Conservation (phyloP, 1,140 invertebrate genomes). For the Medauroidea extradentata region DNA sequence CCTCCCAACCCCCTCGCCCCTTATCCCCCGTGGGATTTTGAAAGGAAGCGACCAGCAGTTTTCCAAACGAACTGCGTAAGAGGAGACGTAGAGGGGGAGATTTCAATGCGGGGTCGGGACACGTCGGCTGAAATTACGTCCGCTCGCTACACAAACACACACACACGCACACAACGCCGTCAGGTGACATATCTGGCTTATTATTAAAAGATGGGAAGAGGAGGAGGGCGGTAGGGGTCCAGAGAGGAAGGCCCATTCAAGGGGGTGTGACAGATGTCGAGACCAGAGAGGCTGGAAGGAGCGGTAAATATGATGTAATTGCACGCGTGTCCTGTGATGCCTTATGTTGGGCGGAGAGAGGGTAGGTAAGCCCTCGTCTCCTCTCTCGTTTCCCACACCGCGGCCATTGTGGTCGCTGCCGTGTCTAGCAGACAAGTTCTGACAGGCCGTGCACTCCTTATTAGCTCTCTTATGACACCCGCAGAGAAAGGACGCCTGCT, state of each 20-base stretch:
- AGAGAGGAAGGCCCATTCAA: background rate
- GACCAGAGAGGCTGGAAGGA: background rate
- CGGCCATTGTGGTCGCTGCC: background rate
- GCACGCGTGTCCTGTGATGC: background rate
- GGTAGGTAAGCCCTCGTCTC: no score
- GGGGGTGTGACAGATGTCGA: background rate
- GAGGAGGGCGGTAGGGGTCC: background rate
- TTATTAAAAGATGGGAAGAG: background rate
- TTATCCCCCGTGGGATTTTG: no score
- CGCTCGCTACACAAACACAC: background rate
- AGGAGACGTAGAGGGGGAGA: constrained; percentile 6
- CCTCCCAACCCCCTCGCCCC: no score
- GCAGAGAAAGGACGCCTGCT: no score
- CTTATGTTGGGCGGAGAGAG: no score
- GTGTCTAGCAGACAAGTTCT: background rate
- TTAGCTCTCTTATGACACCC: constrained; percentile 3
- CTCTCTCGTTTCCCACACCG: background rate
- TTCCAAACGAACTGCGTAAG: background rate
- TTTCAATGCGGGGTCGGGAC: constrained; percentile 6
- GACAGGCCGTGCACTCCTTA: constrained; percentile 1
- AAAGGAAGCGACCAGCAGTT: background rate
- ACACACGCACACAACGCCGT: background rate
- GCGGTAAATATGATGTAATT: constrained; percentile 5
- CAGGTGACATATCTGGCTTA: constrained; percentile 12
- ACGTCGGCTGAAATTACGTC: constrained; percentile 7